phyloP scores from a whole-genome alignment of 2,113 vertebrate species.

The Eleginops maclovinus region DNA sequence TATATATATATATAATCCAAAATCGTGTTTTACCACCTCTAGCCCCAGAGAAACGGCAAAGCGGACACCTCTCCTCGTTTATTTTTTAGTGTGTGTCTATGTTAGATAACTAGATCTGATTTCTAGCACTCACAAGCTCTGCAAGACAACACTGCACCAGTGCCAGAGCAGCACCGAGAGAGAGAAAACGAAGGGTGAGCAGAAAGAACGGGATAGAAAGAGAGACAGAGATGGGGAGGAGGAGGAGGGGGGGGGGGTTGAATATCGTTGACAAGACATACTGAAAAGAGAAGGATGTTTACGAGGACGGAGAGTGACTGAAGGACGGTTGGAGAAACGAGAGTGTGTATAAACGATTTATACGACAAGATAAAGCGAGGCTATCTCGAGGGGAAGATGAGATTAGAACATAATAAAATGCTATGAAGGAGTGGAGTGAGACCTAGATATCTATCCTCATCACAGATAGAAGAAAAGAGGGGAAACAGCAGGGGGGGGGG shows the following conservation, averaged over 20 bases:
- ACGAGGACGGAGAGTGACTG: conserved; percentile 42
- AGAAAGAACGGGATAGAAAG: conserved; percentile 31
- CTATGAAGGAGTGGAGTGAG: conserved; percentile 54
- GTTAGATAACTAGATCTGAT: conserved; percentile 77
- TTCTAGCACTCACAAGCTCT: conserved; percentile 67
- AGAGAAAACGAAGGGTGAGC: conserved; percentile 49
- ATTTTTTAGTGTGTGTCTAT: conserved; percentile 52
- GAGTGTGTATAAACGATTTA: conserved; percentile 46
- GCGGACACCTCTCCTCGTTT: conserved; percentile 50
- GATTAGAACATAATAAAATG: conserved; percentile 70
- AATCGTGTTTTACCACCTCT: conserved; percentile 25
- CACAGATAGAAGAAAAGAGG: conserved; percentile 34
- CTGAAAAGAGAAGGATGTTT: conserved; percentile 55
- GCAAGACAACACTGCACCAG: conserved; percentile 78
- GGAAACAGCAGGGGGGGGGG: conserved; percentile 13
- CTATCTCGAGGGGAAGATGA: conserved; percentile 58
- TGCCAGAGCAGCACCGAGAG: conserved; percentile 46
- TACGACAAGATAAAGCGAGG: conserved; percentile 50
- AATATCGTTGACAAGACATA: conserved; percentile 47
- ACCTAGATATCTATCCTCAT: conserved; percentile 53
- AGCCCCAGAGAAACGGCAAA: conserved; percentile 31
- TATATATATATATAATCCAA: conserved; percentile 21
- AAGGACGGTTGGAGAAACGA: conserved; percentile 35
- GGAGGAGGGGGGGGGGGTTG: not conserved
- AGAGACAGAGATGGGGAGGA: conserved; percentile 7